These are phyloP conservation scores for Saturnia pavonia DNA, from an alignment of 2,888 invertebrate species.

Conservation along the genomic window DNA sequence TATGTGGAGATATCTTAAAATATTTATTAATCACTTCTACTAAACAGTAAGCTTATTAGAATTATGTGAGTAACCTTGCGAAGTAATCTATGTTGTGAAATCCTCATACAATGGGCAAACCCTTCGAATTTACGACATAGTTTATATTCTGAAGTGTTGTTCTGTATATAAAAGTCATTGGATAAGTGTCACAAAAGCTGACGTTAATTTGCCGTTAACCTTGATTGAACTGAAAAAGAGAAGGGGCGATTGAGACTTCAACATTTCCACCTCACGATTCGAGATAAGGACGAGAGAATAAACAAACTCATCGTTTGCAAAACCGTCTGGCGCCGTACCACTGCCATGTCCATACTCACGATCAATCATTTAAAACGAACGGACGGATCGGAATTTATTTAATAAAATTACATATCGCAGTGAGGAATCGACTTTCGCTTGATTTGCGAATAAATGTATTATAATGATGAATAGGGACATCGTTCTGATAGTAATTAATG, in stretches of 20 bases:
- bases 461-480: neutral
- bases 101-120: no score
- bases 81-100: no score
- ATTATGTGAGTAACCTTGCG: no score
- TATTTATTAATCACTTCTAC: no score
- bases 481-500: slow-evolving; percentile 4
- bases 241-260: slow-evolving; percentile 5
- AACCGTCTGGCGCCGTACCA: slow-evolving; percentile 24
- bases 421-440: slow-evolving; percentile 23
- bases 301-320: slow-evolving; percentile 14
- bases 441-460: slow-evolving; percentile 4
- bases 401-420: slow-evolving; percentile 31
- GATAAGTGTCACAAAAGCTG: neutral
- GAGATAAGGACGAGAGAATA: slow-evolving; percentile 13
- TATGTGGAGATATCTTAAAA: no score
- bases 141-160: no score
- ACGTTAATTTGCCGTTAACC: neutral
- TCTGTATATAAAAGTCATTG: no score
- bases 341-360: slow-evolving; percentile 15
- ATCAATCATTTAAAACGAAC: slow-evolving; percentile 32
- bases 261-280: slow-evolving; percentile 9
- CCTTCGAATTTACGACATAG: no score
- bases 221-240: neutral
- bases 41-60: no score
- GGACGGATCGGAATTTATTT: slow-evolving; percentile 27